A percentile compares a stretch with the other conserved stretches of the same genome.
phyloP scores from a whole-genome alignment of 2,888 invertebrate species.

The Tetragnatha montana region DNA sequence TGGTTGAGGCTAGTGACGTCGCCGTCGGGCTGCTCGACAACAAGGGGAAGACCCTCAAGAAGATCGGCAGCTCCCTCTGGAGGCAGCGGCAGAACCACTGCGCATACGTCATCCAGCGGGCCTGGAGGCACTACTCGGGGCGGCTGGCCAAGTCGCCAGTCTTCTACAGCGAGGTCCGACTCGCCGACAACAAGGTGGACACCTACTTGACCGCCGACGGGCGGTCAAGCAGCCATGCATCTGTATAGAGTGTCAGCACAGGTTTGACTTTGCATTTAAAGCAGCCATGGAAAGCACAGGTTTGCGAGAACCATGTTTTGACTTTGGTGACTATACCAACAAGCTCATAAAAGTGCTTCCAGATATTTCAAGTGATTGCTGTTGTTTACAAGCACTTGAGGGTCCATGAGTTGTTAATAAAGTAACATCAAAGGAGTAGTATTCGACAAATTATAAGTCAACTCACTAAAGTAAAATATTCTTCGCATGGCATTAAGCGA shows the following conservation, averaged over 20 bases:
- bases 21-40: slow-evolving; percentile 49
- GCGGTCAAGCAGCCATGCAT: slow-evolving; percentile 62
- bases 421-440: too few relatives aligned
- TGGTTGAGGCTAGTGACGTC: slow-evolving; percentile 38
- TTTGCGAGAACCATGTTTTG: too few relatives aligned
- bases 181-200: slow-evolving; percentile 60
- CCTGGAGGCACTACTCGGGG: slow-evolving; percentile 62
- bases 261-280: too few relatives aligned
- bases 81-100: slow-evolving; percentile 64
- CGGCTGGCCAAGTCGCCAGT: slow-evolving; percentile 48
- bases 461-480: too few relatives aligned
- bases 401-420: too few relatives aligned
- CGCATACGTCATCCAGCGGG: slow-evolving; percentile 58
- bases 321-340: too few relatives aligned
- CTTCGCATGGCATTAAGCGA: too few relatives aligned
- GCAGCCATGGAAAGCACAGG: too few relatives aligned
- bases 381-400: too few relatives aligned
- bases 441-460: too few relatives aligned
- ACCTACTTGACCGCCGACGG: slow-evolving; percentile 56
- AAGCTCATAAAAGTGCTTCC: too few relatives aligned
- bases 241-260: slow-evolving; percentile 33
- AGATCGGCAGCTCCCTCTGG: slow-evolving; percentile 65
- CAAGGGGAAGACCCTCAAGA: slow-evolving; percentile 60
- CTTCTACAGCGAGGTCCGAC: slow-evolving; percentile 65
- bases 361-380: too few relatives aligned